phyloP scores from a whole-genome alignment of 1,140 invertebrate species.

The Heliconius melpomene region DNA sequence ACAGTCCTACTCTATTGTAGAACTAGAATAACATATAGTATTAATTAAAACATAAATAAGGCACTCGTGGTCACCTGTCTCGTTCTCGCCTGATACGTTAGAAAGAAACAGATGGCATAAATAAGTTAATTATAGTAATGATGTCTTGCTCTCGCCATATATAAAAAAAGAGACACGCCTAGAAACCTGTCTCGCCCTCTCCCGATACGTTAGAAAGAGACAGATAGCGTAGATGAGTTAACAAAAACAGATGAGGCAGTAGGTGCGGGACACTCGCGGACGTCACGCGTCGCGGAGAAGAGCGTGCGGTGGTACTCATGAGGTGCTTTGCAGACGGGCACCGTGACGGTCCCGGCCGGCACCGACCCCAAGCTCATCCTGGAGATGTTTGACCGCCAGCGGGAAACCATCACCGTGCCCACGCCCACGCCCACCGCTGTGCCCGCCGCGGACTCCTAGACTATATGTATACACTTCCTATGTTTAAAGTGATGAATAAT shows the following conservation, averaged over 20 bases:
- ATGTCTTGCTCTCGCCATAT: no score
- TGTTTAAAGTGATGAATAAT: no score
- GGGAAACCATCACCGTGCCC: constrained; percentile 68
- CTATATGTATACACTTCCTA: neutral
- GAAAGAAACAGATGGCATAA: no score
- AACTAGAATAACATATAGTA: neutral
- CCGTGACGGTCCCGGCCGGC: constrained; percentile 78
- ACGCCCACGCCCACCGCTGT: constrained; percentile 62
- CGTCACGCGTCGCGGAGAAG: constrained; percentile 70
- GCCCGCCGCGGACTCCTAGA: constrained; percentile 15
- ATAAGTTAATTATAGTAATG: no score
- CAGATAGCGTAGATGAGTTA: neutral
- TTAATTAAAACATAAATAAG: no score
- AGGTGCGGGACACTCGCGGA: constrained; percentile 54
- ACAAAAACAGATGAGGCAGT: constrained; percentile 18
- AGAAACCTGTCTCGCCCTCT: neutral
- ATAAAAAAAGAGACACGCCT: no score
- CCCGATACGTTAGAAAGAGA: constrained; percentile 13
- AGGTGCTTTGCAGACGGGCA: constrained; percentile 72
- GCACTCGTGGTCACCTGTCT: no score
- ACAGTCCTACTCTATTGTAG: neutral
- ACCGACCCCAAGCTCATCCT: constrained; percentile 80
- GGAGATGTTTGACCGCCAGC: constrained; percentile 80
- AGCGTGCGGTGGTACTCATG: constrained; percentile 76
- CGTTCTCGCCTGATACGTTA: no score